phyloP scores from a whole-genome alignment of 1,140 invertebrate species.

The Mya arenaria region DNA sequence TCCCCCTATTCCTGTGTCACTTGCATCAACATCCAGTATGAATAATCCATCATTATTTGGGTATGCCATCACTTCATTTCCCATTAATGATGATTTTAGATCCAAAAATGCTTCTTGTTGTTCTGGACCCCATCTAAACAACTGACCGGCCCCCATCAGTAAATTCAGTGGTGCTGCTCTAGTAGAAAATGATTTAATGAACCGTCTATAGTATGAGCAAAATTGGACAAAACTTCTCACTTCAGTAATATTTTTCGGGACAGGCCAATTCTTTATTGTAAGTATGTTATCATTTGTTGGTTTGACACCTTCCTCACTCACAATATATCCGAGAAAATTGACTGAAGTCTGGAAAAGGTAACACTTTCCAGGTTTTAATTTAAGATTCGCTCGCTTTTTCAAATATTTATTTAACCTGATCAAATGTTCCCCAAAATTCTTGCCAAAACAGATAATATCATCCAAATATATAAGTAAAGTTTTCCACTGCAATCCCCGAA shows the following conservation, averaged over 20 bases:
- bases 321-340: not conserved
- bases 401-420: not conserved
- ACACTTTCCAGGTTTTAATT: conserved; percentile 19
- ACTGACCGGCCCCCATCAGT: not conserved
- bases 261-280: conserved; percentile 19
- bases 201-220: conserved; percentile 13
- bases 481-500: conserved; percentile 13
- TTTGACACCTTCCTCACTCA: conserved; percentile 1
- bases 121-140: conserved; percentile 21
- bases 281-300: not conserved
- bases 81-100: not conserved
- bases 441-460: conserved; percentile 2
- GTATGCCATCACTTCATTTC: not conserved
- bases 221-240: conserved; percentile 6
- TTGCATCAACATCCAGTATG: conserved; percentile 19
- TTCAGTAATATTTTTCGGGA: conserved; percentile 17
- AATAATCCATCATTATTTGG: conserved; percentile 3
- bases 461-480: conserved; percentile 7
- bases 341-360: not conserved
- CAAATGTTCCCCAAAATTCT: conserved; percentile 9
- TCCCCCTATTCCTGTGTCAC: conserved; percentile 5
- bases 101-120: conserved; percentile 17
- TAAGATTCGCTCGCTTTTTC: not conserved
- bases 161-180: conserved; percentile 3
- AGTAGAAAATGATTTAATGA: conserved; percentile 20